These are phyloP conservation scores for Kuschelorhynchus macadamiae DNA, from an alignment of 2,888 invertebrate genomes.

Conservation along the genomic window DNA sequence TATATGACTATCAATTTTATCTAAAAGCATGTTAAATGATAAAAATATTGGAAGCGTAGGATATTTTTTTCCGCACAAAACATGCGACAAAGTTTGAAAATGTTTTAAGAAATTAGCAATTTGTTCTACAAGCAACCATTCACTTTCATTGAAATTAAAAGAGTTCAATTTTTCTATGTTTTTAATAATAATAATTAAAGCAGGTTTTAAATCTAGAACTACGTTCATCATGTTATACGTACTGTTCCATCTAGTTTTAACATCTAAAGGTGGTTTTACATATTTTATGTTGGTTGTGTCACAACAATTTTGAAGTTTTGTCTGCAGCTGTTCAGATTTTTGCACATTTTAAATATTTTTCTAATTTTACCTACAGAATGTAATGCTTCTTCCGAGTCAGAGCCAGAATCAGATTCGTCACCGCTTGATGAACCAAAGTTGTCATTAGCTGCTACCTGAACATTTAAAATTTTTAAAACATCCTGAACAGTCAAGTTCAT, in stretches of 20 bases:
- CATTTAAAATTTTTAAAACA: not conserved
- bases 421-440: no score
- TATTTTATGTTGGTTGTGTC: not conserved
- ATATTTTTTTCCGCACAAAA: conserved; percentile 48
- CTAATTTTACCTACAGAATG: no score
- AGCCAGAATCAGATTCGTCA: no score
- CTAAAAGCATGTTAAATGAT: conserved; percentile 38
- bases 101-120: conserved; percentile 43
- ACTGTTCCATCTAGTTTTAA: not conserved
- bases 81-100: conserved; percentile 46
- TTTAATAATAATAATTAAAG: conserved; percentile 35
- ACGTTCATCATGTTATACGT: conserved; percentile 6
- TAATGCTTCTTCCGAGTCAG: no score
- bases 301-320: conserved; percentile 6
- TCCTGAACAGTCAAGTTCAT: conserved; percentile 57
- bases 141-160: conserved; percentile 2
- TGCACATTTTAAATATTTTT: not conserved
- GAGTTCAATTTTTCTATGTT: conserved; percentile 24
- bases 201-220: conserved; percentile 8
- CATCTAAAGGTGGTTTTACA: no score
- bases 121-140: conserved; percentile 27
- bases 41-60: conserved; percentile 41
- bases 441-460: no score
- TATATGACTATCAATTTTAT: conserved; percentile 35
- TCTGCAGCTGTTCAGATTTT: conserved; percentile 3